phyloP scores from a whole-genome alignment of 2,888 invertebrate genomes.

The Coremacera marginata region DNA sequence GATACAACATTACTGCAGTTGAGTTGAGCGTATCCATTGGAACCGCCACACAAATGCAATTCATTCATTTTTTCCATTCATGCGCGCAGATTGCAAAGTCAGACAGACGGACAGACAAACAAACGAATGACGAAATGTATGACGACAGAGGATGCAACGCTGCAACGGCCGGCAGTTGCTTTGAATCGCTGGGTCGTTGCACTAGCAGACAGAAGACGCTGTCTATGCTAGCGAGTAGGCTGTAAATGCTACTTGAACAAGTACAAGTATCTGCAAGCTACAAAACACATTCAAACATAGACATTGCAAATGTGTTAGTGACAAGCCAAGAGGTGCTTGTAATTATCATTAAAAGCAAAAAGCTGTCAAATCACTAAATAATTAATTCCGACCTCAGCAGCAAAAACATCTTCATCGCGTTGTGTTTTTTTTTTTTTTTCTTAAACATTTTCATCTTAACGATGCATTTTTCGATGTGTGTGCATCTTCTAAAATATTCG shows the following conservation, averaged over 20 bases:
- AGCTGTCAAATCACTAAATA: conserved; percentile 14
- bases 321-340: conserved; percentile 26
- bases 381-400: conserved; percentile 20
- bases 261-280: not conserved
- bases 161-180: not conserved
- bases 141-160: conserved; percentile 9
- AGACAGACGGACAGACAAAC: conserved; percentile 1
- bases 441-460: not conserved
- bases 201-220: not conserved
- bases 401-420: conserved; percentile 8
- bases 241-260: not conserved
- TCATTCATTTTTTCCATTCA: conserved; percentile 37
- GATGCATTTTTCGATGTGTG: not conserved
- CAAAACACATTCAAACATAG: not conserved
- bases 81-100: conserved; percentile 15
- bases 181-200: conserved; percentile 4
- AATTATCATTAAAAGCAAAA: not conserved
- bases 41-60: conserved; percentile 28
- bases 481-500: too few species aligned
- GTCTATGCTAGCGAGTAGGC: not conserved
- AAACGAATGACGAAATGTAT: conserved; percentile 6
- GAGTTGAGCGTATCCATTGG: conserved; percentile 18
- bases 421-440: not conserved
- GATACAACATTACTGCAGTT: not conserved
- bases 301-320: not conserved